These are phyloP conservation scores for Urocynchramus pylzowi DNA, from an alignment of 2,113 vertebrate species.

Conservation along the genomic window DNA sequence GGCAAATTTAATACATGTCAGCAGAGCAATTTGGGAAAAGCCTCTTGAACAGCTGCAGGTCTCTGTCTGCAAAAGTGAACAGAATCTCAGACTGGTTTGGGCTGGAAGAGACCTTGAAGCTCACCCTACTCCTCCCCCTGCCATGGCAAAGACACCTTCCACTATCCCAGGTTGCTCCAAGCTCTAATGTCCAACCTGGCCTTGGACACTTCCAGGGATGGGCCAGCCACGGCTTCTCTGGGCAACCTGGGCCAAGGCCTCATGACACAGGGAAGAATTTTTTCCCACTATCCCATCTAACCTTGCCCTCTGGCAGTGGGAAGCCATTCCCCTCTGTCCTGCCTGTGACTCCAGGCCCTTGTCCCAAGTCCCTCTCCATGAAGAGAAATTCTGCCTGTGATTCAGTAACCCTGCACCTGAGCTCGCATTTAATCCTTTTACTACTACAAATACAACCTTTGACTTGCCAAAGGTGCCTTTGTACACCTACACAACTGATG, in stretches of 20 bases:
- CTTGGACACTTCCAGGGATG: neutral
- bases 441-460: neutral
- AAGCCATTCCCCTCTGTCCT: neutral
- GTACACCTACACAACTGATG: too few relatives aligned
- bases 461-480: too few relatives aligned
- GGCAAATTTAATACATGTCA: neutral
- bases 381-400: neutral
- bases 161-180: neutral
- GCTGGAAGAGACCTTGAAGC: neutral
- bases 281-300: neutral
- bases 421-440: neutral
- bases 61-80: neutral
- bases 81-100: neutral
- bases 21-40: neutral
- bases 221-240: neutral
- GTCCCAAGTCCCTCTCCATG: neutral
- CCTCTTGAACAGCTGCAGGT: fast-evolving
- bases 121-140: neutral
- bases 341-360: neutral
- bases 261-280: neutral
- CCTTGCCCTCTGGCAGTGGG: neutral
- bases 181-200: neutral
- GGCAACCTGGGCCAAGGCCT: neutral
- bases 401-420: neutral
- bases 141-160: neutral